Conservation (phyloP, 2,797 vertebrate species). For the Gymnodraco acuticeps region DNA sequence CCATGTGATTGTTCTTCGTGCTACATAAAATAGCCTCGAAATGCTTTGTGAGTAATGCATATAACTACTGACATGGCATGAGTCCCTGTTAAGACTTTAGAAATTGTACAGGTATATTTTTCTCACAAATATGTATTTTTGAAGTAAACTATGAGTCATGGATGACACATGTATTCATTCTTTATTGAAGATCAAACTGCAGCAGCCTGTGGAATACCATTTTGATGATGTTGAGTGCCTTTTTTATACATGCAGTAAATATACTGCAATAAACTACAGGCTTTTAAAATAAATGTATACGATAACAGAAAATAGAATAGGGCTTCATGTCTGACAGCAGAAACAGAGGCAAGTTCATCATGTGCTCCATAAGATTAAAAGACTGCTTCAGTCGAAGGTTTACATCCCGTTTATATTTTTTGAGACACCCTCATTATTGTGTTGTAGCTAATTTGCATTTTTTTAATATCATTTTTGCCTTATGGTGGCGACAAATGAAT, state of each 20-base stretch:
- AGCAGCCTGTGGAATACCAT: not conserved
- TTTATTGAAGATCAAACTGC: slow-evolving; percentile 13
- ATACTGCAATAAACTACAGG: not conserved
- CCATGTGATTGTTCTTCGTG: too few relatives aligned
- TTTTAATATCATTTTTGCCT: not conserved
- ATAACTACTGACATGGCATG: too few relatives aligned
- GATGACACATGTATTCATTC: not conserved
- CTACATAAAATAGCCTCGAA: too few relatives aligned
- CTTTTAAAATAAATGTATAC: not conserved
- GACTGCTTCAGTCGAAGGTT: not conserved
- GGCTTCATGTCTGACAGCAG: not conserved
- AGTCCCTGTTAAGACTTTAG: too few relatives aligned
- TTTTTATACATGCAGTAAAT: not conserved
- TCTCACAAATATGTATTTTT: too few relatives aligned
- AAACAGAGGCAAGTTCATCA: not conserved
- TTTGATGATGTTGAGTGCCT: not conserved
- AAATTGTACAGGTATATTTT: too few relatives aligned
- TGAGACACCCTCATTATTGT: not conserved
- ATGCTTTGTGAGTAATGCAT: too few relatives aligned
- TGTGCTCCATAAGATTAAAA: not conserved
- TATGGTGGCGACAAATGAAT: not conserved
- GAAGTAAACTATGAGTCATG: not conserved
- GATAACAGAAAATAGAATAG: not conserved
- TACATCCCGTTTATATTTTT: not conserved
- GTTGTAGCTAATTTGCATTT: not conserved